Base-by-base conservation (phyloP, 2,797 vertebrate genomes). In the Arrhamphus sclerolepis region DNA sequence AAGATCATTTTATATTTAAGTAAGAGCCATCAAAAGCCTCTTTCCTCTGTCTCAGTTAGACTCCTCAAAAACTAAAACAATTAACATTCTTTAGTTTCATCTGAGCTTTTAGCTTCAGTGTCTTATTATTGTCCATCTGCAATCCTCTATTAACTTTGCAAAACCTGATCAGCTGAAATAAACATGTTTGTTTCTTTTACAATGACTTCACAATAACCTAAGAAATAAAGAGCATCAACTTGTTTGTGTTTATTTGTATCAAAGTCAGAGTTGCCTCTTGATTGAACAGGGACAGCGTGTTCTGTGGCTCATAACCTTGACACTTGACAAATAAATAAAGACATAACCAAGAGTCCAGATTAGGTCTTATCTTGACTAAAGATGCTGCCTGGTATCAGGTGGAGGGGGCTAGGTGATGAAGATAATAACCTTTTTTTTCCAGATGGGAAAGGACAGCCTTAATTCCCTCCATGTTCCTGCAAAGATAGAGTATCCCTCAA, bases 291-390 rank as follows among this genome's bases (percentile, higher is more conserved):
- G 31, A 60, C 62, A 63, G 38, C 24, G 2, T 77, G 75, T 70
- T 70, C 56, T 65, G 64, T 41, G 46, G 74, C 83, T 76, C 73
- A 83, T 87, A 92, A 91, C 87, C 89, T 93, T 91, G 85, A 87
- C 82, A 80, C 34, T 38, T 38, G 34, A 38, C 74, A 72, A 71
- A 79, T 76, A 84, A 84, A 88, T 84, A 86, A 89, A 89, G 86
- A 89, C 84, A 88, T 77, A 89, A 83, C 82, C 77, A 82, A 83
- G 78, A 79, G 82, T 86, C 82, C 75, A 91, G 91, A 91, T 91
- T 90, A 90, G 87, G 84, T 91, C 87, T 90, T 93, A 90, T 93
- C 90, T 92, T 86, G 83, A 87, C 82, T 87, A 87, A 92, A 88
- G 86, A 85, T 87, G 84, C 78, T 72, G 69, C 64, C 61, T 75